Evolutionary conservation across 2,797 vertebrate species (phyloP).

Genomic region (Austrolebias charrua): DNA sequence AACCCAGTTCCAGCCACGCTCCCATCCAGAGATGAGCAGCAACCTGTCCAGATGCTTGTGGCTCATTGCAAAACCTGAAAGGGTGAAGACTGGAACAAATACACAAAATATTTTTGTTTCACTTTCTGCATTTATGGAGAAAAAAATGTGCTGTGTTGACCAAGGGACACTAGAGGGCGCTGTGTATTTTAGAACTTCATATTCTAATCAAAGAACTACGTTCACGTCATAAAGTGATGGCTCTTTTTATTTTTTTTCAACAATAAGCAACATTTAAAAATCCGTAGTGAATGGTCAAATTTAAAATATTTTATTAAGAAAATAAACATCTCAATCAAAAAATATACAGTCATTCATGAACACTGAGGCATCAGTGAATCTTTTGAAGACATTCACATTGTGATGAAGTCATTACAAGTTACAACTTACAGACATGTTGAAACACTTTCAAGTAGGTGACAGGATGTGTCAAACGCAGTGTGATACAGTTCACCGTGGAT

Average conservation of each 20-base stretch:
- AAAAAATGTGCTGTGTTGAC: not conserved
- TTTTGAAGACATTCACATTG: conserved; percentile 66
- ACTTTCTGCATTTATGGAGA: not conserved
- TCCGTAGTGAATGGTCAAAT: conserved; percentile 48
- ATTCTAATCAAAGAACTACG: conserved; percentile 6
- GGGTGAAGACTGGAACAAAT: not conserved
- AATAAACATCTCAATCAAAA: conserved; percentile 74
- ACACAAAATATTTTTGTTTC: not conserved
- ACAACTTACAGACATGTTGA: conserved; percentile 40
- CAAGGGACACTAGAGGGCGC: conserved; percentile 10
- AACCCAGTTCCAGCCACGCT: not conserved
- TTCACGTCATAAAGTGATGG: conserved; percentile 9
- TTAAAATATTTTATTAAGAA: conserved; percentile 79
- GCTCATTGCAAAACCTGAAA: conserved; percentile 12
- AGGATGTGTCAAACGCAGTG: conserved; percentile 19
- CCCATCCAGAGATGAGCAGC: conserved; percentile 16
- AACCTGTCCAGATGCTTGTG: not conserved
- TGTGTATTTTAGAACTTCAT: not conserved
- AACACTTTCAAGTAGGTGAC: conserved; percentile 45
- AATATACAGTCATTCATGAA: conserved; percentile 71
- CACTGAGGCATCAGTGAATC: conserved; percentile 45
- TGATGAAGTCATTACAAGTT: conserved; percentile 50
- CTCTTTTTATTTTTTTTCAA: conserved; percentile 43
- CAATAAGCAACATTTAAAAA: conserved; percentile 52
- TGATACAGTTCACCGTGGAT: conserved; percentile 24